phyloP scores from a whole-genome alignment of 64 coral and sea anemone species.

The Hydrozoanthus tunicans region DNA sequence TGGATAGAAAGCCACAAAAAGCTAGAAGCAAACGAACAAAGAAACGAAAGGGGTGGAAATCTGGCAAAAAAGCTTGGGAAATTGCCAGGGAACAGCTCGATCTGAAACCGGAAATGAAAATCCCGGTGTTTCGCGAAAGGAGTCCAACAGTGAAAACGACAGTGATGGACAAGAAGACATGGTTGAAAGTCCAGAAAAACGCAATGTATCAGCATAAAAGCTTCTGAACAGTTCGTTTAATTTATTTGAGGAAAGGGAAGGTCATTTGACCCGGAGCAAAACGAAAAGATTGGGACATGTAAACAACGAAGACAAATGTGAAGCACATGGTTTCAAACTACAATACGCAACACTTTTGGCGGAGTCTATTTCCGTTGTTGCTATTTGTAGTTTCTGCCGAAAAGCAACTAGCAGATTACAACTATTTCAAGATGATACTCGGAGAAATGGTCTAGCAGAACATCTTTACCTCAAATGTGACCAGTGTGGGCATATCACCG shows the following conservation, averaged over 20 bases:
- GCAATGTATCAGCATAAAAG: slow-evolving; percentile 42
- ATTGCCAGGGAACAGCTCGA: slow-evolving; percentile 30
- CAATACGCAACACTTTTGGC: slow-evolving; percentile 51
- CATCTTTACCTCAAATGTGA: slow-evolving; percentile 35
- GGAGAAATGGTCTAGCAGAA: slow-evolving; percentile 42
- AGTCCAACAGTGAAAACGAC: slow-evolving; percentile 2
- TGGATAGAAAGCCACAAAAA: slow-evolving; percentile 16
- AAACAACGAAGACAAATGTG: neutral
- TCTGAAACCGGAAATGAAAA: slow-evolving; percentile 54
- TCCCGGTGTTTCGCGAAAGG: neutral
- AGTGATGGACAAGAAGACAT: slow-evolving; percentile 15
- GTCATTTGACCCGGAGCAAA: slow-evolving; percentile 40
- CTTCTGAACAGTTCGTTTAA: slow-evolving; percentile 56
- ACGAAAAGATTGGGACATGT: slow-evolving; percentile 30
- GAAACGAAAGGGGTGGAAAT: slow-evolving; percentile 26
- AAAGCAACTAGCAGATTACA: slow-evolving; percentile 31
- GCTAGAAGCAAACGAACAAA: slow-evolving; percentile 17
- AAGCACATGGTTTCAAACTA: slow-evolving; percentile 50
- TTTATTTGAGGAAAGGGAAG: slow-evolving; percentile 15
- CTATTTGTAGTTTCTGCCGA: slow-evolving; percentile 50
- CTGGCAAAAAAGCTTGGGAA: slow-evolving; percentile 46
- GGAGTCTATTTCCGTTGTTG: slow-evolving; percentile 42
- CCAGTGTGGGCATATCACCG: slow-evolving; percentile 20
- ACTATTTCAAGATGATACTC: slow-evolving; percentile 37
- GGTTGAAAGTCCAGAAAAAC: slow-evolving; percentile 19